A percentile compares a stretch with the other conserved stretches of the same genome.
Conservation (phyloP, 2,797 vertebrate species). For the Poeciliopsis turneri region DNA sequence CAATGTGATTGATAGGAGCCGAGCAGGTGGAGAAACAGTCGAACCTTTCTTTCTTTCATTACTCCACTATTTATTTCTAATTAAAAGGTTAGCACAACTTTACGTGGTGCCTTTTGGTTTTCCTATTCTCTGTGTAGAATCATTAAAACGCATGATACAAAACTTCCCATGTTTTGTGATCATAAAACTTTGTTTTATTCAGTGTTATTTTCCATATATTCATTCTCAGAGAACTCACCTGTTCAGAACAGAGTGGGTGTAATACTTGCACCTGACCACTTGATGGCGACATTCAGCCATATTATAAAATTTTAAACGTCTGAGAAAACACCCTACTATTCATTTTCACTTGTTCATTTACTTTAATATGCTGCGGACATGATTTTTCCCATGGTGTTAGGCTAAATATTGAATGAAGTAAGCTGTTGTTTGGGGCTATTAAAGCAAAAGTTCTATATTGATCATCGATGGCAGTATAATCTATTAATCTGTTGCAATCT, state of each 20-base stretch:
- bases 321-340: neutral
- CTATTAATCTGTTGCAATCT: neutral
- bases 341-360: neutral
- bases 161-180: no score
- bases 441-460: neutral
- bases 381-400: neutral
- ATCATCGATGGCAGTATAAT: neutral
- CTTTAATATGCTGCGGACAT: neutral
- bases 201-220: neutral
- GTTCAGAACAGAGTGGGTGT: neutral
- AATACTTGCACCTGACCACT: neutral
- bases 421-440: neutral
- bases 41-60: no score
- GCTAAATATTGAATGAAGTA: neutral
- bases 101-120: no score
- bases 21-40: no score
- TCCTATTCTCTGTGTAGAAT: no score
- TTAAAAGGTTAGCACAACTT: no score
- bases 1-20: no score
- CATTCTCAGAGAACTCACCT: neutral
- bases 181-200: neutral
- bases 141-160: no score
- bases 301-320: neutral
- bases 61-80: no score
- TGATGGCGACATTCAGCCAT: neutral